These are phyloP conservation scores for Branchipolynoe longqiensis DNA, from an alignment of 2,888 invertebrate genomes.

Conservation along the genomic window DNA sequence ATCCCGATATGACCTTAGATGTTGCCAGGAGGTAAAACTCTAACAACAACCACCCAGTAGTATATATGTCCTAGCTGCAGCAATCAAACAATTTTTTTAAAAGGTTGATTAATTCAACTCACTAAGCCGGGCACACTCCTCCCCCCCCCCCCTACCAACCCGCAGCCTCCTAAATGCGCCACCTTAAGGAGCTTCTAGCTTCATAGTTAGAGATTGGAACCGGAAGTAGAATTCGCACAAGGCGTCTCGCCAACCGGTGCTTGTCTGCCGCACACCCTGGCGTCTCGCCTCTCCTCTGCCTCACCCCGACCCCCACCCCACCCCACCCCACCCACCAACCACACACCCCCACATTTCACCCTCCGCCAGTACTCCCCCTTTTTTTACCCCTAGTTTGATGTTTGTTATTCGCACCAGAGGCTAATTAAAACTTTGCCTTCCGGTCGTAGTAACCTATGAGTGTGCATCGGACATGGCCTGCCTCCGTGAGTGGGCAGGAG, in stretches of 20 bases:
- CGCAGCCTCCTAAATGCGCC: background rate
- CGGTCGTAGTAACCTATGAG: slow-evolving; percentile 43
- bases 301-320: background rate
- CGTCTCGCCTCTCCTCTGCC: background rate
- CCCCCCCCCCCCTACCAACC: background rate
- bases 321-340: background rate
- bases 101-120: too few relatives aligned
- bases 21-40: too few relatives aligned
- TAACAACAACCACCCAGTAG: too few relatives aligned
- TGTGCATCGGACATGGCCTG: background rate
- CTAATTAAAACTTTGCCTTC: slow-evolving; percentile 54
- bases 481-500: background rate
- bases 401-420: slow-evolving; percentile 45
- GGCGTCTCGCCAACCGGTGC: too few relatives aligned
- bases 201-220: too few relatives aligned
- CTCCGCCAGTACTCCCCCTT: background rate
- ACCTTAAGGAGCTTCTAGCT: too few relatives aligned
- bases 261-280: background rate
- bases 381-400: slow-evolving; percentile 19
- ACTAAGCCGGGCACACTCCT: too few relatives aligned
- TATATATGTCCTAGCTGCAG: too few relatives aligned
- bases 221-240: too few relatives aligned
- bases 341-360: background rate
- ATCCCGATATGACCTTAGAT: too few relatives aligned
- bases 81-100: too few relatives aligned